Conservation (phyloP, 2,113 vertebrate species). For the Leptodactylus fuscus region DNA sequence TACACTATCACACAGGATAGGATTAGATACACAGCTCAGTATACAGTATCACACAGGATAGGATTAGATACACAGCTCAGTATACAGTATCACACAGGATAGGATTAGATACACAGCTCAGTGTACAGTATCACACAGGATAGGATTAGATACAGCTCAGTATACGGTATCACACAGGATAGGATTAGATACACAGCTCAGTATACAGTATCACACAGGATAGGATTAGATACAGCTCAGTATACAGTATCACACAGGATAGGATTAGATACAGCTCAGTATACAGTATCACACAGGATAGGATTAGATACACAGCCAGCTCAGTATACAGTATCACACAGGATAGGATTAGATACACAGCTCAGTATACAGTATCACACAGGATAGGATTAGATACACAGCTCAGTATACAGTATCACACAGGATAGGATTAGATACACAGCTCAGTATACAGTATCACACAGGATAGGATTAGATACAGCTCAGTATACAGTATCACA, state of each 20-base stretch:
- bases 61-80: no score
- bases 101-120: neutral
- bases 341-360: neutral
- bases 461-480: no score
- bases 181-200: neutral
- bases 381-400: no score
- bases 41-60: no score
- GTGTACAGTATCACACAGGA: neutral
- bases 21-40: no score
- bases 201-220: neutral
- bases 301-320: neutral
- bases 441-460: no score
- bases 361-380: neutral
- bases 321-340: neutral
- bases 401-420: no score
- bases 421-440: no score
- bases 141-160: neutral
- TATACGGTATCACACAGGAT: neutral
- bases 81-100: neutral
- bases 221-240: neutral
- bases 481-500: no score
- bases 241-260: neutral
- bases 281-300: neutral
- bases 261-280: conserved; percentile 1
- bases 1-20: no score